These are phyloP conservation scores for Rhinolophus ferrumequinum DNA, from an alignment of 2,113 vertebrate genomes.

Conservation along the genomic window DNA sequence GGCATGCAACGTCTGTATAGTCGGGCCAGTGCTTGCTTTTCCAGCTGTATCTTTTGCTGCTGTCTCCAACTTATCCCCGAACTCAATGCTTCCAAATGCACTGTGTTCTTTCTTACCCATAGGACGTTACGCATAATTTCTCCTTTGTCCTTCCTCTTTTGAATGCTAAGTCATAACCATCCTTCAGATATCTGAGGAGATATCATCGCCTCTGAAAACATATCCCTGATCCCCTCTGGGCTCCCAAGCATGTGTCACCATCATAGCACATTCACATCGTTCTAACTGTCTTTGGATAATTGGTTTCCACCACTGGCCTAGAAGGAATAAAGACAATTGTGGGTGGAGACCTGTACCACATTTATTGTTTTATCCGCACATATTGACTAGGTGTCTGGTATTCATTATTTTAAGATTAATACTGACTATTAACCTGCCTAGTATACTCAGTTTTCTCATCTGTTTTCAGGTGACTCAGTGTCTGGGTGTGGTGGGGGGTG, in stretches of 20 bases:
- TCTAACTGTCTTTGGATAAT: neutral
- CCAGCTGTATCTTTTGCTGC: neutral
- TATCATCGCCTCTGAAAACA: neutral
- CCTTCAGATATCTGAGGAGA: neutral
- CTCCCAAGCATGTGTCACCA: neutral
- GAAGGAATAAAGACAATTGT: neutral
- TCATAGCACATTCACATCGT: neutral
- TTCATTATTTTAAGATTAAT: slow-evolving; percentile 46
- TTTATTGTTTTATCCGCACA: neutral
- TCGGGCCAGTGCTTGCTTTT: neutral
- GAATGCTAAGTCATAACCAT: neutral
- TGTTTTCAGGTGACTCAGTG: neutral
- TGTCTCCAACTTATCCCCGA: neutral
- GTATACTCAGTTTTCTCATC: neutral
- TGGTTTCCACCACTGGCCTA: neutral
- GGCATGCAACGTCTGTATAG: neutral
- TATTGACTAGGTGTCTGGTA: neutral
- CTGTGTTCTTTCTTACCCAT: neutral
- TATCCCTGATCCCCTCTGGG: neutral
- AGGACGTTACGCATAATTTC: neutral
- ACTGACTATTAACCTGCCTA: slow-evolving; percentile 37
- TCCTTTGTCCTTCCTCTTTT: neutral
- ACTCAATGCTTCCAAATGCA: neutral
- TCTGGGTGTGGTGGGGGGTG: too few species aligned
- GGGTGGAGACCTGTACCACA: neutral